Conservation (phyloP, 1,140 invertebrate genomes). For the Drosophila leontia region DNA sequence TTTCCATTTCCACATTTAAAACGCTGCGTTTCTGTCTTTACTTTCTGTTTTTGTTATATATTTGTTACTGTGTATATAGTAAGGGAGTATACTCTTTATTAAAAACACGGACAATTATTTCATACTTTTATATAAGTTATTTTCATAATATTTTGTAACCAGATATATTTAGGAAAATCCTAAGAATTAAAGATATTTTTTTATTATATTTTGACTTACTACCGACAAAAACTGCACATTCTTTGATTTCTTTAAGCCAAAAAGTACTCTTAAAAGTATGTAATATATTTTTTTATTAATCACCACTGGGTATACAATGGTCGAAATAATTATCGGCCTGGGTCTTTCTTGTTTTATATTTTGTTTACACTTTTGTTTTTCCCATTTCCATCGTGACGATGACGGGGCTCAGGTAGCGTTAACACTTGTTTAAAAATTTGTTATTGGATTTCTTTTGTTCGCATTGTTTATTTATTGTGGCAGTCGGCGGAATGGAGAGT, state of each 20-base stretch:
- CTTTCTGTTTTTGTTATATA: constrained; percentile 16
- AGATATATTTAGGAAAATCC: not conserved
- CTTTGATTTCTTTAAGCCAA: not conserved
- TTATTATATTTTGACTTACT: not conserved
- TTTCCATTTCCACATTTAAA: constrained; percentile 67
- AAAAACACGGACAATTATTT: accelerated
- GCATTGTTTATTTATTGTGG: constrained; percentile 67
- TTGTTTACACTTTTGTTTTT: constrained; percentile 37
- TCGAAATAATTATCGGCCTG: not conserved
- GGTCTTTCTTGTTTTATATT: not conserved
- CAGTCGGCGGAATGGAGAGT: constrained; percentile 27
- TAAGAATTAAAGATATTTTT: too few species aligned
- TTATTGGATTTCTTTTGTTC: constrained; percentile 75
- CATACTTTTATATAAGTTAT: not conserved
- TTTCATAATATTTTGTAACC: not conserved
- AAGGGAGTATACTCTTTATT: not conserved
- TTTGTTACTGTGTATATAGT: not conserved
- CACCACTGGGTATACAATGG: not conserved
- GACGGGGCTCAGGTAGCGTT: constrained; percentile 70
- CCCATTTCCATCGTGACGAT: constrained; percentile 32
- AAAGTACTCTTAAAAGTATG: not conserved
- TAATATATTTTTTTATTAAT: not conserved
- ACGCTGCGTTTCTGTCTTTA: constrained; percentile 26
- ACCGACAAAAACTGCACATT: not conserved
- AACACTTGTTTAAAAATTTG: constrained; percentile 83